These are phyloP conservation scores for Oncorhynchus kisutch DNA, from an alignment of 2,113 vertebrate genomes.

Conservation along the genomic window DNA sequence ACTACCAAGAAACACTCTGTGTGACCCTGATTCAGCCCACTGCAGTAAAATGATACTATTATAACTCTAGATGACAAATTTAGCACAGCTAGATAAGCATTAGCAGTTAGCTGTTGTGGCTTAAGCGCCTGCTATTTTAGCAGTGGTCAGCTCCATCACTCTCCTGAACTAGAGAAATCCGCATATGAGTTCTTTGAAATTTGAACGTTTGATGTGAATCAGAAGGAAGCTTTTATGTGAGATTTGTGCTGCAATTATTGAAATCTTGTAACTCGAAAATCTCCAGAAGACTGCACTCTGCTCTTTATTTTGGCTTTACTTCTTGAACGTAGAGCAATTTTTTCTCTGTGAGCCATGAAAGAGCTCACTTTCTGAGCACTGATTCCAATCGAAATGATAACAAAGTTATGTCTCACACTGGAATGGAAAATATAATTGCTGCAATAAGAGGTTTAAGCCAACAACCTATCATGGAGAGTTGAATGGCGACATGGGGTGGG, in stretches of 20 bases:
- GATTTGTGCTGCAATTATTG: constrained; percentile 67
- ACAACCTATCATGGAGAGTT: constrained; percentile 39
- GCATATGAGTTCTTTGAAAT: constrained; percentile 52
- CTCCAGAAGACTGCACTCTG: constrained; percentile 43
- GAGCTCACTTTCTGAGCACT: constrained; percentile 49
- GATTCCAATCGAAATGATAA: constrained; percentile 67
- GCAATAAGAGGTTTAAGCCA: constrained; percentile 40
- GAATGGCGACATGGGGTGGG: constrained; percentile 44
- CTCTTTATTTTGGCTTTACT: constrained; percentile 63
- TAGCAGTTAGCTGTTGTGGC: constrained; percentile 14
- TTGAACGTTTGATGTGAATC: constrained; percentile 50
- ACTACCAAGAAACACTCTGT: no score
- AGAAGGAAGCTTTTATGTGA: constrained; percentile 67
- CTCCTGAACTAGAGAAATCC: constrained; percentile 21
- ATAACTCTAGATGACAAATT: constrained; percentile 4
- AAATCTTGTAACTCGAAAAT: constrained; percentile 59
- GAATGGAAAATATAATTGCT: constrained; percentile 65
- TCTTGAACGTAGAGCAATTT: constrained; percentile 52
- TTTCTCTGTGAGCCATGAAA: constrained; percentile 62
- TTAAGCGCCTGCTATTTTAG: constrained; percentile 35
- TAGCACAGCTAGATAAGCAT: constrained; percentile 26
- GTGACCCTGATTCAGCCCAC: no score
- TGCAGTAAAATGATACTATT: background rate
- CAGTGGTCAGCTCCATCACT: constrained; percentile 19
- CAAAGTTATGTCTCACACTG: constrained; percentile 46